These are phyloP conservation scores for Odontocolon sp. DNA, from an alignment of 2,888 invertebrate genomes.

Conservation along the genomic window DNA sequence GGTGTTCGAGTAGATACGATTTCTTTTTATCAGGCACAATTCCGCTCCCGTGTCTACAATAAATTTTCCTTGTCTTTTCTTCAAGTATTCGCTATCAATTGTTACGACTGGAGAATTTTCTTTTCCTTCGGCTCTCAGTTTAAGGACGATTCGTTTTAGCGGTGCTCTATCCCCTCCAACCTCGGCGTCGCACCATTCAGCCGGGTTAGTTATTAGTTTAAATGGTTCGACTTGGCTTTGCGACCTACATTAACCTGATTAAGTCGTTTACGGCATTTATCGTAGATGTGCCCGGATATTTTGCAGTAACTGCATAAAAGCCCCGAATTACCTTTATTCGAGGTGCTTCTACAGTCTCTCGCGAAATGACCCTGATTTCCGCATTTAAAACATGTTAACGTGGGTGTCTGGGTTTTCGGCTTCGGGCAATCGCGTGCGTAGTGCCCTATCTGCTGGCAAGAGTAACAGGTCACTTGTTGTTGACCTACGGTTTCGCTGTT, in stretches of 20 bases:
- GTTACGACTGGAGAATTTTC: not conserved
- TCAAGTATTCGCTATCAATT: not conserved
- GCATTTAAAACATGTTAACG: not conserved
- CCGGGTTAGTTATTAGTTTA: not conserved
- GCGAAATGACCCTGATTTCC: not conserved
- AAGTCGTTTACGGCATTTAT: not conserved
- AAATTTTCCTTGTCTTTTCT: not conserved
- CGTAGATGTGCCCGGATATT: not conserved
- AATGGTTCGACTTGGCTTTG: not conserved
- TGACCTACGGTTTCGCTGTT: not conserved
- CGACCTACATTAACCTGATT: not conserved
- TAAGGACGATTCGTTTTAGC: too few relatives aligned
- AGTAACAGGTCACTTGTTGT: not conserved
- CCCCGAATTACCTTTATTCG: not conserved
- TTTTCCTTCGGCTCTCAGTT: too few relatives aligned
- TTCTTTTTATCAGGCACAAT: not conserved
- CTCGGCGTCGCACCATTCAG: too few relatives aligned
- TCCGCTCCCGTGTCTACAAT: not conserved
- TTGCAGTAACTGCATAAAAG: too few relatives aligned
- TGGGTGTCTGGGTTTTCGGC: not conserved
- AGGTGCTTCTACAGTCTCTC: not conserved
- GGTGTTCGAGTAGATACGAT: not conserved
- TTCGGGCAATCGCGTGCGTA: not conserved
- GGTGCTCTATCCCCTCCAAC: too few relatives aligned
- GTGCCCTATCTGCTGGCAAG: not conserved